Conservation (phyloP, 2,888 invertebrate genomes). For the Caenorhabditis virilis region DNA sequence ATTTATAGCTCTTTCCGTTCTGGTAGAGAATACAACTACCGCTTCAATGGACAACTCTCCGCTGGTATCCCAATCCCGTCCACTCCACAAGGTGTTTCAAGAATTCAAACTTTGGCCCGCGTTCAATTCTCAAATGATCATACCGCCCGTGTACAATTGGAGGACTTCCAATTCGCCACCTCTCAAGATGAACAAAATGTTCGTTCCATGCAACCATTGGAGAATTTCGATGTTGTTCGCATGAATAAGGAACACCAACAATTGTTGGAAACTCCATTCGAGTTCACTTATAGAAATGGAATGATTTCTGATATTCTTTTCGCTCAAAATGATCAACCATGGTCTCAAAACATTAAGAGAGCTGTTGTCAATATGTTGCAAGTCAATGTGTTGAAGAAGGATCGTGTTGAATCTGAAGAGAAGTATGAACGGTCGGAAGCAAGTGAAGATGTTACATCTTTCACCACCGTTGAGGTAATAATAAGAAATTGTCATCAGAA, state of each 20-base stretch:
- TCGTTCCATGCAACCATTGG: constrained; percentile 33
- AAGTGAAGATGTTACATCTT: constrained; percentile 25
- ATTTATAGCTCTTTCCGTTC: constrained; percentile 38
- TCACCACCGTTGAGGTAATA: constrained; percentile 15
- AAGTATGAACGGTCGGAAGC: constrained; percentile 24
- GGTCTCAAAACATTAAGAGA: constrained; percentile 65
- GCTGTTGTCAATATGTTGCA: constrained; percentile 64
- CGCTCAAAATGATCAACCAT: constrained; percentile 45
- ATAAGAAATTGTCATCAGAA: not conserved
- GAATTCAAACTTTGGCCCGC: constrained; percentile 52
- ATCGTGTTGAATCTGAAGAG: constrained; percentile 12
- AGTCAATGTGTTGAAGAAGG: constrained; percentile 47
- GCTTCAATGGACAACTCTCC: constrained; percentile 51
- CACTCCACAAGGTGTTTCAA: constrained; percentile 51
- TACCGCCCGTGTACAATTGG: constrained; percentile 41
- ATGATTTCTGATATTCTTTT: constrained; percentile 47
- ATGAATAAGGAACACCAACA: constrained; percentile 28
- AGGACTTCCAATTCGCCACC: constrained; percentile 42
- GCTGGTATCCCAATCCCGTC: constrained; percentile 55
- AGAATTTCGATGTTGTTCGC: constrained; percentile 33
- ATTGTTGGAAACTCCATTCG: constrained; percentile 39
- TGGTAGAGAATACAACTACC: constrained; percentile 47
- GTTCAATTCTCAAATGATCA: constrained; percentile 46
- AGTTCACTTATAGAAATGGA: constrained; percentile 46
- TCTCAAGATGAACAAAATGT: constrained; percentile 39